A percentile compares a stretch with the other conserved stretches of the same genome.
These are phyloP conservation scores for Drosophila lutescens DNA, from an alignment of 2,888 invertebrate genomes.

Conservation along the genomic window DNA sequence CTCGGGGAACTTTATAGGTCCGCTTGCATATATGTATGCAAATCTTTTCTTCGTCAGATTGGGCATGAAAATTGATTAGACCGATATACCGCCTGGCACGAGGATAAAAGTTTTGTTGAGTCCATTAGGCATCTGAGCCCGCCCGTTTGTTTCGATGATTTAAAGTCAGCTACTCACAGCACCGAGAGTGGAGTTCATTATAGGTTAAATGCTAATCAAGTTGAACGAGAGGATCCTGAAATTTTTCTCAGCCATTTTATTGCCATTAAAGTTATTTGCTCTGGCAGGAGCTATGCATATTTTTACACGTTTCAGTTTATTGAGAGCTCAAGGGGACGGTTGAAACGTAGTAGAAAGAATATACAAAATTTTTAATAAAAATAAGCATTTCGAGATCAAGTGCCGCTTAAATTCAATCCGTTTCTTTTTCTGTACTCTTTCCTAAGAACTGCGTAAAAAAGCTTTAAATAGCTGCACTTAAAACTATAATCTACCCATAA, in stretches of 20 bases:
- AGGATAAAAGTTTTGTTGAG: conserved; percentile 12
- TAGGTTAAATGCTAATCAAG: not conserved
- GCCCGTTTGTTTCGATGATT: conserved; percentile 27
- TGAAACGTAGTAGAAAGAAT: not conserved
- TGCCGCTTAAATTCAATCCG: not conserved
- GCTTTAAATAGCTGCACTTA: not conserved
- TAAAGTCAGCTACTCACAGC: not conserved
- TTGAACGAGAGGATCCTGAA: not conserved
- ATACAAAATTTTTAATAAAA: not conserved
- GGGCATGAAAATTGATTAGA: conserved; percentile 30
- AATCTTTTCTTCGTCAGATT: conserved; percentile 16
- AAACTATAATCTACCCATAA: not conserved
- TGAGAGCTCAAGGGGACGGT: not conserved
- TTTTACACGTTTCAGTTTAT: not conserved
- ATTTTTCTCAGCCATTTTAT: not conserved
- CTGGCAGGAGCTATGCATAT: no score
- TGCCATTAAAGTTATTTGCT: not conserved
- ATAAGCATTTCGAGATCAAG: not conserved
- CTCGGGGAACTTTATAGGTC: not conserved
- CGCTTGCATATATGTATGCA: conserved; percentile 28
- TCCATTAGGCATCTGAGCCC: conserved; percentile 19
- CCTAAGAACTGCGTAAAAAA: no score
- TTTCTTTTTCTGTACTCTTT: not conserved
- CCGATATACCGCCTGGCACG: conserved; percentile 4
- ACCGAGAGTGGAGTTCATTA: not conserved